Evolutionary conservation across 2,888 invertebrate genomes (phyloP).

Genomic region (Tolmerus cingulatus): DNA sequence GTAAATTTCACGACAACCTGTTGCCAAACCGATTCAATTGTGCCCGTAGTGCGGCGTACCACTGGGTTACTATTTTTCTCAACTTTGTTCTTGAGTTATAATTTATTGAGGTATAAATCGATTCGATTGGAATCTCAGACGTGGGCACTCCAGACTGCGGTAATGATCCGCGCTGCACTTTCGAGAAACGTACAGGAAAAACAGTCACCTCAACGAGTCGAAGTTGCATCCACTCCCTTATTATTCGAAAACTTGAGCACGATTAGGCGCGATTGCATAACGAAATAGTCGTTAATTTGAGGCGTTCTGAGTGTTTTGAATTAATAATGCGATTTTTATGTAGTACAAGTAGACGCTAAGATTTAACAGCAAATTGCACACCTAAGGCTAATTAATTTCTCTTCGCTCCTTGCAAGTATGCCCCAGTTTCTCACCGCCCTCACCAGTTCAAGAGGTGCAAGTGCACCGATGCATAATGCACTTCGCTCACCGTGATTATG

Average conservation of each 20-base stretch:
- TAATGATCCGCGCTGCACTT: conserved; percentile 15
- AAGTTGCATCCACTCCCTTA: conserved; percentile 14
- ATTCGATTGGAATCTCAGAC: conserved; percentile 34
- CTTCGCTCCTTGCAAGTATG: background rate
- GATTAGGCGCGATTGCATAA: conserved; percentile 25
- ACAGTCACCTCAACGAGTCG: background rate
- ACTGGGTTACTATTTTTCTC: background rate
- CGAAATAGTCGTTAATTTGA: conserved; percentile 5
- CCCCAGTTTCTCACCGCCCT: background rate
- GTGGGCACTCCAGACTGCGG: conserved; percentile 24
- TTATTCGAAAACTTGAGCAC: conserved; percentile 8
- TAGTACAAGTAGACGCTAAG: background rate
- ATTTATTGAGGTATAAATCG: conserved; percentile 38
- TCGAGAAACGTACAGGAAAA: background rate
- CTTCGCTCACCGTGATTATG: background rate
- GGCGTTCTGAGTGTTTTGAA: background rate
- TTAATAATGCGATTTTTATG: conserved; percentile 24
- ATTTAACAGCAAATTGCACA: background rate
- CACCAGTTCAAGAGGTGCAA: background rate
- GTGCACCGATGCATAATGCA: background rate
- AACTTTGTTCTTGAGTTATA: conserved; percentile 30
- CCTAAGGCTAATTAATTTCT: conserved; percentile 16
- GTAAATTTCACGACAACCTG: conserved; percentile 20
- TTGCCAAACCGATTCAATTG: conserved; percentile 19
- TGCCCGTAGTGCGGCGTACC: background rate